A percentile compares a stretch with the other conserved stretches of the same genome.
Evolutionary conservation across 2,113 vertebrate genomes (phyloP).

Genomic region (Dasyurus viverrinus): DNA sequence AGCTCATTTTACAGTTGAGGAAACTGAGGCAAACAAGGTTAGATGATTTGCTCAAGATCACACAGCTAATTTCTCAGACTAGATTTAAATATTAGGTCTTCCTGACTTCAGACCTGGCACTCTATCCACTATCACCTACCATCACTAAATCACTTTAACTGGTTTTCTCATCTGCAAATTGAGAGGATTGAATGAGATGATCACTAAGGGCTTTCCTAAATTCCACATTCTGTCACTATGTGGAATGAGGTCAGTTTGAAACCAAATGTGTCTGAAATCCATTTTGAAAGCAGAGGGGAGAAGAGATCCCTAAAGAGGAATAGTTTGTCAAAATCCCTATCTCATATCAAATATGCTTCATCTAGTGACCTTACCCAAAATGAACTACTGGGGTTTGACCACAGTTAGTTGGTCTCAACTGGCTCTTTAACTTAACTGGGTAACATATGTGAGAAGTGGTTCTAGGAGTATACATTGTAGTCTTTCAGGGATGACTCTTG

Average conservation of each 20-base stretch:
- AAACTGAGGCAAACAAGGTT: not conserved
- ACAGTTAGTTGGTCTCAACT: not conserved
- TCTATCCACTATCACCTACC: not conserved
- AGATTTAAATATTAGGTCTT: not conserved
- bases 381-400: not conserved
- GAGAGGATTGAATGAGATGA: not conserved
- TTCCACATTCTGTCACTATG: not conserved
- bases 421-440: not conserved
- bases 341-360: not conserved
- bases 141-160: not conserved
- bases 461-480: not conserved
- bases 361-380: not conserved
- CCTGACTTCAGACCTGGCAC: not conserved
- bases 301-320: not conserved
- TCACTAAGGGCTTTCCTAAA: not conserved
- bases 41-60: not conserved
- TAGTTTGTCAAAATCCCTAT: not conserved
- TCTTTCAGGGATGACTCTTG: not conserved
- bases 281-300: not conserved
- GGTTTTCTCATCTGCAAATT: not conserved
- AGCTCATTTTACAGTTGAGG: not conserved
- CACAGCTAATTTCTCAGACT: not conserved
- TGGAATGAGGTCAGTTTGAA: not conserved
- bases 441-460: not conserved
- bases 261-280: not conserved